Percentiles rank a stretch among this genome's conserved stretches.
Evolutionary conservation across 2,888 invertebrate genomes (phyloP).

Genomic region (Melanostoma mellinum): DNA sequence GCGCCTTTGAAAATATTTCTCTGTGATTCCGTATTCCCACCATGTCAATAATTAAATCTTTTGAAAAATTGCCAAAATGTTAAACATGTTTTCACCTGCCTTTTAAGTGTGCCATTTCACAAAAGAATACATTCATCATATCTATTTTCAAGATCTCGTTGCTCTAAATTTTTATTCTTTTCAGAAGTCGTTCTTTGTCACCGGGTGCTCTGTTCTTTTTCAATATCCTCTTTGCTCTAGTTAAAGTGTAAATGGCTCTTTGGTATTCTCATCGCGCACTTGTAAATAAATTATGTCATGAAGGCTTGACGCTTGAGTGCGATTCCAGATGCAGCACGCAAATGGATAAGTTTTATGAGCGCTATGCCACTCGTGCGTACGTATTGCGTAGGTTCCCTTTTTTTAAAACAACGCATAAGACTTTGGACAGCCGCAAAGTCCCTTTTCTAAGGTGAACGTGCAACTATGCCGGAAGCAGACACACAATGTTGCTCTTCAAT

Average conservation of each 20-base stretch:
- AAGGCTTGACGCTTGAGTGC: constrained; percentile 18
- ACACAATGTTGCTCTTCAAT: not conserved
- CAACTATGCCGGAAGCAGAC: constrained; percentile 30
- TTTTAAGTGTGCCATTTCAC: not conserved
- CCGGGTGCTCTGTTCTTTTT: constrained; percentile 15
- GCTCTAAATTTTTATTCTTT: constrained; percentile 22
- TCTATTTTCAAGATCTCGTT: constrained; percentile 14
- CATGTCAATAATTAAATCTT: not conserved
- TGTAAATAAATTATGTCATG: constrained; percentile 71
- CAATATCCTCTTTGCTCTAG: constrained; percentile 43
- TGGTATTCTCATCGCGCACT: constrained; percentile 49
- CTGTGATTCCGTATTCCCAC: not conserved
- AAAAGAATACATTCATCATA: constrained; percentile 21
- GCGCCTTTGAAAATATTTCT: no score
- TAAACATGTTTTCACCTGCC: not conserved
- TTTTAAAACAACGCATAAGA: no score
- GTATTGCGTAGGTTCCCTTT: no score
- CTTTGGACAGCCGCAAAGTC: not conserved
- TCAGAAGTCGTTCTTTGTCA: not conserved
- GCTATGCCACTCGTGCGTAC: not conserved
- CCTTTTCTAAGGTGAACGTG: constrained; percentile 4
- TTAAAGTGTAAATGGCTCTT: constrained; percentile 51
- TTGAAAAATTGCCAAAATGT: constrained; percentile 2
- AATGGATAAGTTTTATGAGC: constrained; percentile 30
- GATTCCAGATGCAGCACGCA: constrained; percentile 27